Evolutionary conservation across 2,888 invertebrate species (phyloP).

Genomic region (Macrophya alboannulata): DNA sequence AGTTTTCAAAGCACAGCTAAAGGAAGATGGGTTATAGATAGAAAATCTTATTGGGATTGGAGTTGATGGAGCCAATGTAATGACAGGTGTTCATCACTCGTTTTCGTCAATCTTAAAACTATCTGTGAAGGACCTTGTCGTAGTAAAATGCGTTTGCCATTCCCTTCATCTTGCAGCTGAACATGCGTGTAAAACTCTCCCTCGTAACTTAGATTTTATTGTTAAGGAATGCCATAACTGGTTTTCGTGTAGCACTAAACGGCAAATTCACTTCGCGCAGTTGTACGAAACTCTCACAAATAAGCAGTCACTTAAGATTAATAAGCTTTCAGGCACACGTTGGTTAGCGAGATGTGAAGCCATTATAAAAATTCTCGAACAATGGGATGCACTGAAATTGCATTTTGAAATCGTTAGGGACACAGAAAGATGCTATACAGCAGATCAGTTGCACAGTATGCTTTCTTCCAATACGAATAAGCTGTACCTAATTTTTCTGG

Average conservation of each 20-base stretch:
- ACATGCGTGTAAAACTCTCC: conserved; percentile 59
- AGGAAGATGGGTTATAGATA: conserved; percentile 63
- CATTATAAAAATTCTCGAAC: conserved; percentile 66
- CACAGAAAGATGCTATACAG: conserved; percentile 67
- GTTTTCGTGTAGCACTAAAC: conserved; percentile 68
- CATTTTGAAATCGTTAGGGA: conserved; percentile 66
- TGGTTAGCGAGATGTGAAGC: conserved; percentile 65
- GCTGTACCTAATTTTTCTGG: conserved; percentile 66
- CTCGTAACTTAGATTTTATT: conserved; percentile 64
- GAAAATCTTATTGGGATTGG: conserved; percentile 66
- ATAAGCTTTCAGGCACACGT: conserved; percentile 65
- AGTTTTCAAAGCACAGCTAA: conserved; percentile 59
- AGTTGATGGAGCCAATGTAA: conserved; percentile 65
- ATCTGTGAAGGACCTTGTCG: neutral
- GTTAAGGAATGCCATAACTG: conserved; percentile 66
- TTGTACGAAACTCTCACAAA: conserved; percentile 56
- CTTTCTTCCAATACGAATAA: conserved; percentile 50
- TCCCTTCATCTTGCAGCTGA: conserved; percentile 61
- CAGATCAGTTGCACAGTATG: conserved; percentile 65
- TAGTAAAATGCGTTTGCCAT: conserved; percentile 14
- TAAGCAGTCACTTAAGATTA: conserved; percentile 58
- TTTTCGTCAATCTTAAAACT: neutral
- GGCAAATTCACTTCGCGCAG: conserved; percentile 64
- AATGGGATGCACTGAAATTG: conserved; percentile 70
- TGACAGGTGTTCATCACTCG: conserved; percentile 41